Percentiles rank a stretch among this genome's conserved stretches.
phyloP scores from a whole-genome alignment of 1,140 invertebrate species.

The Brachionus koreanus region DNA sequence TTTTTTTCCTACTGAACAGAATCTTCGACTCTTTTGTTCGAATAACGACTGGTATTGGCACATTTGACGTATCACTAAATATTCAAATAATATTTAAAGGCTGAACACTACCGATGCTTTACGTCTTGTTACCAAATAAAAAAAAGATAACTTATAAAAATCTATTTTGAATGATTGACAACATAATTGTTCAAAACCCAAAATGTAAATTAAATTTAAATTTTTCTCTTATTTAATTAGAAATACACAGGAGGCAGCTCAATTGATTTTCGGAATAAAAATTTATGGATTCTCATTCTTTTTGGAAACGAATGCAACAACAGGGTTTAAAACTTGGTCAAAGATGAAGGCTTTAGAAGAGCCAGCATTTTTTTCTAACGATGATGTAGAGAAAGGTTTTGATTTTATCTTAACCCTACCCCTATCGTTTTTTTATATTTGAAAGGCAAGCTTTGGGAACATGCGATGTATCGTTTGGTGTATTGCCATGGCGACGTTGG shows the following conservation, averaged over 20 bases:
- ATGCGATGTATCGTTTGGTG: neutral
- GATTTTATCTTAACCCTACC: no score
- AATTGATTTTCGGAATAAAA: no score
- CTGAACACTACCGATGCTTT: neutral
- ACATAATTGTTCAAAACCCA: neutral
- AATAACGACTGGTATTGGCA: neutral
- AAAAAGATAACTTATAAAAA: neutral
- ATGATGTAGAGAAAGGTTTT: no score
- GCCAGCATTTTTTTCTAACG: neutral
- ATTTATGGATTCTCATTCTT: neutral
- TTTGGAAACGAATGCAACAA: neutral
- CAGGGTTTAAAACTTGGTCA: neutral
- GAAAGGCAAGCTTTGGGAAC: neutral
- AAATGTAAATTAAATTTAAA: no score
- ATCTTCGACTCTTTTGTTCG: neutral
- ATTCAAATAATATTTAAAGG: neutral
- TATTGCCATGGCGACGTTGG: neutral
- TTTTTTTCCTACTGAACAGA: neutral
- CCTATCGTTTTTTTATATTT: no score
- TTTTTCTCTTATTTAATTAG: no score
- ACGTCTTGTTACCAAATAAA: neutral
- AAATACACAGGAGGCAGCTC: no score
- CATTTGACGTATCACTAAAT: neutral
- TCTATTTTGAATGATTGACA: neutral
- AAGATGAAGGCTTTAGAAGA: neutral